Conservation (phyloP, 2,888 invertebrate genomes). For the Noctua comes region DNA sequence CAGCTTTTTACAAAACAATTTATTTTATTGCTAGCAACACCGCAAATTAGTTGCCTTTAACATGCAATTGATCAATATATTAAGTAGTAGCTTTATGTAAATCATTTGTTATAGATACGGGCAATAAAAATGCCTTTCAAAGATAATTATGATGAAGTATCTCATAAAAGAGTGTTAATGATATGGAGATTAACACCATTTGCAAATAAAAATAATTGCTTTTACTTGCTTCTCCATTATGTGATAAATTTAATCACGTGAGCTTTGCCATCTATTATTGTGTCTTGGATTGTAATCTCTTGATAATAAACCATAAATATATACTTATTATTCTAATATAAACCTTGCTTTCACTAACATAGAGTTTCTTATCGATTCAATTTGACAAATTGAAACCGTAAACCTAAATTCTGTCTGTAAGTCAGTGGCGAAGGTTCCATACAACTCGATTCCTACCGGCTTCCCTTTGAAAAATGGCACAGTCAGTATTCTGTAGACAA, state of each 20-base stretch:
- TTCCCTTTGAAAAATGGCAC: too few species aligned
- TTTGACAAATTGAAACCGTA: not conserved
- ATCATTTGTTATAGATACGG: conserved; percentile 21
- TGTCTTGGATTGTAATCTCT: not conserved
- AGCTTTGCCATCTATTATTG: not conserved
- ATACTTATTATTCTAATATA: not conserved
- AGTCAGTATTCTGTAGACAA: too few species aligned
- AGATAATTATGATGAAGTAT: conserved; percentile 41
- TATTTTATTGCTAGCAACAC: conserved; percentile 41
- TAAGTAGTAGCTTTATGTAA: conserved; percentile 44
- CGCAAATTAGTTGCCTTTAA: conserved; percentile 36
- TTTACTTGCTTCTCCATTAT: not conserved
- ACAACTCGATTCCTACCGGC: too few species aligned
- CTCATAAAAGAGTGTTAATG: conserved; percentile 40
- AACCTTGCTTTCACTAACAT: not conserved
- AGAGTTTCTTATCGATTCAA: not conserved
- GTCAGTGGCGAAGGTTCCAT: too few species aligned
- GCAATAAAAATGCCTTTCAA: conserved; percentile 14
- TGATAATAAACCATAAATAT: not conserved
- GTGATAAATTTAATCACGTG: conserved; percentile 3
- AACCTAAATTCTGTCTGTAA: not conserved
- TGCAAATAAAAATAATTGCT: conserved; percentile 19
- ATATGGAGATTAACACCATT: conserved; percentile 35
- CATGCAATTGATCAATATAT: conserved; percentile 54
- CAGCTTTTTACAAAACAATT: conserved; percentile 47